Base-by-base conservation (phyloP, 1,140 invertebrate genomes). In the Zaprionus capensis region DNA sequence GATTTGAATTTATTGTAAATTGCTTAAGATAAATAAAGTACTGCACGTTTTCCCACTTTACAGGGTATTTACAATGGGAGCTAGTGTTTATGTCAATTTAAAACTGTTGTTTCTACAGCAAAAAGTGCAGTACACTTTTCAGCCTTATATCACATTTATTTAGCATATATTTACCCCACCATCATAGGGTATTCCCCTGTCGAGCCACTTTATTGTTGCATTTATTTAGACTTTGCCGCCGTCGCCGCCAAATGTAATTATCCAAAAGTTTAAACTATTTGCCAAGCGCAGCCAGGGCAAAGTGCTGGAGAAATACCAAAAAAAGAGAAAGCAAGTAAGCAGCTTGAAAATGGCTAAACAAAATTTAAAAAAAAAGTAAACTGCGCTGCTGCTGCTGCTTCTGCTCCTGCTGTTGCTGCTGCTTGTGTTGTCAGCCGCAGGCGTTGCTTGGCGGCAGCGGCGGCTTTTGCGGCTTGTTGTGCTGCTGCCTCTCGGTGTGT, bases 191-290 rank as follows among this genome's bases (percentile, higher is more conserved):
- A 61, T 61, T 31, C 1, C 24, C 6, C 11, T 15, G 31, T 26
- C 56, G 41, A 44, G n/a, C 31, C 17, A 12, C 11, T 44, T n/a
- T 12, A 20, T 69, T 24, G 17, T 68, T 55, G 12, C 24, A 46
- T 22, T 58, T 62, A 34, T 61, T 73, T 51, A 34, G 64, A 41
- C 38, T 80, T 63, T 73, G 78, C 63, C n/a, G 36, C 22, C 51
- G 63, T 56, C 11, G 61, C 51, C 69, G 63, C 44, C 77, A 87
- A 87, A 87, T 87, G 84, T 90, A 90, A 87, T 87, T 87, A 87
- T 90, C 78, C 71, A 90, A 79, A 87, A 87, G 85, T 87, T 90
- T 90, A 73, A 68, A 81, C 84, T 84, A 84, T 81, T 87, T 88
- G 78, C 56, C 73, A 26, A 68, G 53, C 44, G 34, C 41, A 36